A percentile compares a stretch with the other conserved stretches of the same genome.
Conservation (phyloP, 2,113 vertebrate genomes). For the Eublepharis macularius region DNA sequence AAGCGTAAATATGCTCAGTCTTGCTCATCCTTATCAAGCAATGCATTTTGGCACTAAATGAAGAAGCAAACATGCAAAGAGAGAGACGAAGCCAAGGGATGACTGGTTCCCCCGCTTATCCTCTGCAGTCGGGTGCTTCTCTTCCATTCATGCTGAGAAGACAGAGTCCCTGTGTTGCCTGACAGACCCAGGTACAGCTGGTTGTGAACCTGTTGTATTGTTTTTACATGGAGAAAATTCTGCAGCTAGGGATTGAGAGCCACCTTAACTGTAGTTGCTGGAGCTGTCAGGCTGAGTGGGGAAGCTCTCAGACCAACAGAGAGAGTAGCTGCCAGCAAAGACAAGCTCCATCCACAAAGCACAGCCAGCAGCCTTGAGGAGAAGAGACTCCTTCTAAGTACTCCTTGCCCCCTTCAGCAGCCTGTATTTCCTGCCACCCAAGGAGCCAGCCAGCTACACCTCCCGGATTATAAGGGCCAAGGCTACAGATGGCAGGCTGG, state of each 20-base stretch:
- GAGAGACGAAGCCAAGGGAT: background rate
- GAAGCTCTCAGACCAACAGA: conserved; percentile 54
- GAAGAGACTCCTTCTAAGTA: background rate
- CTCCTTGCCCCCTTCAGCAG: background rate
- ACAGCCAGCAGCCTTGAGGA: background rate
- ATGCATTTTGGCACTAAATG: background rate
- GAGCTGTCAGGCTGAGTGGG: conserved; percentile 48
- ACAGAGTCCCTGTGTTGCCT: background rate
- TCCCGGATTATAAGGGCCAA: conserved; percentile 34
- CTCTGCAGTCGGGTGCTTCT: background rate
- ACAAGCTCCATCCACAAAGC: background rate
- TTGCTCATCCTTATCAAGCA: background rate
- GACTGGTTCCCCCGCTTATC: background rate
- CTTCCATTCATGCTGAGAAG: background rate
- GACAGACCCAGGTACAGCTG: background rate
- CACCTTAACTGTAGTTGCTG: conserved; percentile 57
- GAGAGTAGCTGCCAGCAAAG: conserved; percentile 30
- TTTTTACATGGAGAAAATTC: background rate
- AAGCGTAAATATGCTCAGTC: background rate
- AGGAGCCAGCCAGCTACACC: background rate
- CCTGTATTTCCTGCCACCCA: background rate
- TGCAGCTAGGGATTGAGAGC: conserved; percentile 47
- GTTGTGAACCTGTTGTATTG: background rate
- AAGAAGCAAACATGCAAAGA: background rate
- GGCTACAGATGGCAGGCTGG: conserved; percentile 27